Base-by-base conservation (phyloP, 2,888 invertebrate species). In the Drosophila crucigera region DNA sequence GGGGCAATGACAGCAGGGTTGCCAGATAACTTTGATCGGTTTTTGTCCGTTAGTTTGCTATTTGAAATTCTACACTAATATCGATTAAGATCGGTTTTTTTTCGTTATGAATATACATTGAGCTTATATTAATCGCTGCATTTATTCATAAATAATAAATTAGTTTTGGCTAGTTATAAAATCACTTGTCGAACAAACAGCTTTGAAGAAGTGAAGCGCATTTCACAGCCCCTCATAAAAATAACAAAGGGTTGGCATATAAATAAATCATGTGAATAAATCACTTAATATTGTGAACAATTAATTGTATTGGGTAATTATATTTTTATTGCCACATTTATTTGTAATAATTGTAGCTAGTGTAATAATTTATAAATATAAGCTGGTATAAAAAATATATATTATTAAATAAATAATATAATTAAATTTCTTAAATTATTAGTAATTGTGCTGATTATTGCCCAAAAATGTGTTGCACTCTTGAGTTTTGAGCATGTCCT, bases 361-460 rank as follows among this genome's bases (percentile, higher is more conserved):
- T 10, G 10, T 2, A 41, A n/a, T 41, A 6, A 37, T 37, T 16
- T 5, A 37, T 5, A 19, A 4, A 19, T 2, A 41, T n/a, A n/a
- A 19, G 4, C 39, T 41, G 10, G 9, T n/a, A 19, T 39, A 33
- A 19, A 41, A 39, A 41, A 7, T 22, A 28, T 37, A 0, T 19
- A 4, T 14, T 16, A 7, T 37, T 22, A 28, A 35, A 37, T 25
- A 37, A 11, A 7, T 4, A 35, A 19, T 28, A 2, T 10, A 10
- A 35, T 22, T 4, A 4, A 7, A 31, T 7, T 28, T 2, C 7
- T n/a, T 22, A 11, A 3, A 28, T 33, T 43, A 14, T 37, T n/a
- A 3, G 19, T 43, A 52, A 35, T 33, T 33, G 66, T 41, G 25
- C 52, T 52, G 16, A 52, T 60, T 31, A 52, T 30, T 43, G 62